Evolutionary conservation across 92 coral and sea anemone genomes (phyloP), one percentile per base, ranked within the genome.

Genomic region (Diadumene lineata): DNA sequence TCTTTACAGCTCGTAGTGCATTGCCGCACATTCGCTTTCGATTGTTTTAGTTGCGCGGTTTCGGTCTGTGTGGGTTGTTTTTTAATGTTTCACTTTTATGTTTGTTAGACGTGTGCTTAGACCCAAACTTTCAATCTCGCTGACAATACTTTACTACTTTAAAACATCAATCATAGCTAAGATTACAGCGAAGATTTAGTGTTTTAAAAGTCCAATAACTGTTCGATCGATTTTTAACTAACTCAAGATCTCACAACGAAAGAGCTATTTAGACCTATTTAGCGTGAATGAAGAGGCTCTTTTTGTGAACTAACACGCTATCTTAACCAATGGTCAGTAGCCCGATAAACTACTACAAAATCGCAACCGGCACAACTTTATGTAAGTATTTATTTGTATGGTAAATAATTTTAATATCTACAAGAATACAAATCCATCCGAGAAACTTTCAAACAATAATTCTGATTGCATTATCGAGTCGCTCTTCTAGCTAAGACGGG

Each of bases 11-110:
- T 4, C 26, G 27, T 17, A 0, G 6, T 58, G 29, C 2, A 29
- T 22, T 26, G 26, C 15, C 21, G 11, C 68, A 15, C 43, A 72
- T 72, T 62, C 77, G 66, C 77, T 72, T 72, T 72, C 66, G 53
- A 43, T 56, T 62, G 68, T 62, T 62, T 62, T 15, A 22, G 10
- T 31, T 31, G 25, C 77, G 32, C 33, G 67, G 66, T 72, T 72
- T 72, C 77, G 50, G 11, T 72, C 29, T 72, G 32, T 31, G 24
- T 31, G 50, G 63, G 23, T 56, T 16, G 66, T n/a, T n/a, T n/a
- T n/a, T n/a, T 56, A 62, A n/a, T 72, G 77, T 72, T 72, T 72
- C 77, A 66, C 21, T 72, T n/a, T 72, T 43, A 66, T 72, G 19
- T 31, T 21, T 56, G 77, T 66, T 1, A 38, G 66, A 30, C 43